Conservation (phyloP, 1,140 invertebrate species). For the Drosophila kikkawai region DNA sequence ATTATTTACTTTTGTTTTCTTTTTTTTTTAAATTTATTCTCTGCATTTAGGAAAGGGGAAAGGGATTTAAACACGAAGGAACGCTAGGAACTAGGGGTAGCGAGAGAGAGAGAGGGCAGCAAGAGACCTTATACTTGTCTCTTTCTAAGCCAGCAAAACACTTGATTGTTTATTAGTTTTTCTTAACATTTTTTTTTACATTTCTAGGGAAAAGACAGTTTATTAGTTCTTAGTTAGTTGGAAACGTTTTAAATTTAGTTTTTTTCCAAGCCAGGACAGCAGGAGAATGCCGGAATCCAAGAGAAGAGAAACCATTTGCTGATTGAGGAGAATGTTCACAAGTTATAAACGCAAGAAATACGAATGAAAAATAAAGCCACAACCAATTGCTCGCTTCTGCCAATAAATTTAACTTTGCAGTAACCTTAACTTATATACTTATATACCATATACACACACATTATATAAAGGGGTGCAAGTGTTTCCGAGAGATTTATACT, state of each 20-base stretch:
- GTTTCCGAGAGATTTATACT: slow-evolving; percentile 51
- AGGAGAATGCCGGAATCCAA: background rate
- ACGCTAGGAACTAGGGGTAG: no score
- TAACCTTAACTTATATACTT: slow-evolving; percentile 43
- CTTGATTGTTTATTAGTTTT: slow-evolving; percentile 15
- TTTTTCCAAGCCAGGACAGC: slow-evolving; percentile 17
- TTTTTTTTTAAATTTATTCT: background rate
- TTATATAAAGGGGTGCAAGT: slow-evolving; percentile 15
- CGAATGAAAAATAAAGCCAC: slow-evolving; percentile 27
- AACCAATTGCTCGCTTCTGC: slow-evolving; percentile 80
- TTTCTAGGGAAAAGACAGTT: slow-evolving; percentile 21
- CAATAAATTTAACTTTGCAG: slow-evolving; percentile 67
- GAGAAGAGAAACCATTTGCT: slow-evolving; percentile 22
- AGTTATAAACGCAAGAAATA: slow-evolving; percentile 5
- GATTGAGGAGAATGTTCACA: slow-evolving; percentile 18
- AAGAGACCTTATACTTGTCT: background rate
- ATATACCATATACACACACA: slow-evolving; percentile 21
- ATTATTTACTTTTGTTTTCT: no score
- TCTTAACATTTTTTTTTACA: slow-evolving; percentile 4
- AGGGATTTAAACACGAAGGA: background rate
- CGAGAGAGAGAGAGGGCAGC: background rate
- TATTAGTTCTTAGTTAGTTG: slow-evolving; percentile 55
- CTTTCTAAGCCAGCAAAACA: background rate
- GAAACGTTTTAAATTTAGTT: slow-evolving; percentile 8
- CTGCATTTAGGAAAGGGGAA: background rate